Base-by-base conservation (phyloP, 2,113 vertebrate genomes). In the Catagonus wagneri region DNA sequence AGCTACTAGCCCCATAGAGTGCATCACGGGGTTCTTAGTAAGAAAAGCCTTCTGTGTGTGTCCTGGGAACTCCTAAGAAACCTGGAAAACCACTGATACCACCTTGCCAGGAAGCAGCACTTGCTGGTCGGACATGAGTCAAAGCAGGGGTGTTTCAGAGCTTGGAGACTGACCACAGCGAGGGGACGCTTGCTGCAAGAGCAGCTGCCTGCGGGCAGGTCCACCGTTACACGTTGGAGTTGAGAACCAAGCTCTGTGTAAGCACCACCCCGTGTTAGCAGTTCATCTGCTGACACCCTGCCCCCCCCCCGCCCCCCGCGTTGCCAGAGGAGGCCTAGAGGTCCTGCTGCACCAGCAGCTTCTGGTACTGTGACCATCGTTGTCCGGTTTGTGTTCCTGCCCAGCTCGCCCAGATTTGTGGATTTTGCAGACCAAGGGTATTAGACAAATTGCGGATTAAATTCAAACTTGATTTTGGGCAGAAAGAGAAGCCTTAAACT, bases 341-440 rank as follows among this genome's bases (percentile, higher is more conserved):
- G 0, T n/a, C 56, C 25, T 3, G 11, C 11, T 66, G 23, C 65
- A 1, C 0, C 29, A 32, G 54, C 3, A 0, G 13, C 6, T 54
- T 39, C 0, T 20, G 23, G 11, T 19, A 3, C 7, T n/a, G 75
- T 25, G 13, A 6, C 2, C 4, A 7, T 14, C n/a, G 0, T 9
- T 9, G 69, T 29, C 25, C 1, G 39, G 9, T 19, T 3, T 11
- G 19, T 36, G 22, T 29, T n/a, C 54, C 16, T 52, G 3, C 6
- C 5, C 8, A 13, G 44, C 29, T 16, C 14, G 13, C 50, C 23
- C 1, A 50, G 25, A 3, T 19, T 7, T 50, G 58, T 52, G 83
- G 68, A 25, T n/a, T 8, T 50, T 25, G 7, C 11, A 13, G 60
- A 52, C 36, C 58, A 75, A 39, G 61, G 34, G 6, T 32, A 2